These are phyloP conservation scores for Elmis aenea DNA, from an alignment of 2,888 invertebrate species.

Conservation along the genomic window DNA sequence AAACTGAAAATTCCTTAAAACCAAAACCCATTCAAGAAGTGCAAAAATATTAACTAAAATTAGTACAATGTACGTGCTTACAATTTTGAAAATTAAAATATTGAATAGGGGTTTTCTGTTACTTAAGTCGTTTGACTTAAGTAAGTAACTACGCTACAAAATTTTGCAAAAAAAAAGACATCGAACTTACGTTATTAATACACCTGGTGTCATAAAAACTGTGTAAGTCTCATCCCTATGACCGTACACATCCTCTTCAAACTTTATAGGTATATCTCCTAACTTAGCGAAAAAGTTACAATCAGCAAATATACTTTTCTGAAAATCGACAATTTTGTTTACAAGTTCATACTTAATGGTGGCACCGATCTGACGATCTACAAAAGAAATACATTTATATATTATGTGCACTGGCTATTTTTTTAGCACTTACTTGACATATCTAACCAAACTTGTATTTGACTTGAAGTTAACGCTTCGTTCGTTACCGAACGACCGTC, in stretches of 20 bases:
- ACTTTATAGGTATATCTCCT: constrained; percentile 60
- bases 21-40: too few species aligned
- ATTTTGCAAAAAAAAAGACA: too few species aligned
- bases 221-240: constrained; percentile 63
- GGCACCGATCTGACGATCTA: constrained; percentile 80
- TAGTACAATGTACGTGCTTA: too few species aligned
- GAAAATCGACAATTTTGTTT: constrained; percentile 64
- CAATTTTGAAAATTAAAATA: too few species aligned
- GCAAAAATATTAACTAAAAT: too few species aligned
- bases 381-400: too few species aligned
- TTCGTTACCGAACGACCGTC: constrained; percentile 55
- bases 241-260: constrained; percentile 68
- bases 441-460: constrained; percentile 66
- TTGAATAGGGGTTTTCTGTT: too few species aligned
- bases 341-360: constrained; percentile 66
- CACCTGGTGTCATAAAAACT: constrained; percentile 79
- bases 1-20: too few species aligned
- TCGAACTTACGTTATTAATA: constrained; percentile 69
- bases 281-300: constrained; percentile 58
- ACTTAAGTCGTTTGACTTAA: too few species aligned
- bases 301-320: constrained; percentile 56
- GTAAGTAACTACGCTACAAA: too few species aligned
- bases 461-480: constrained; percentile 54
- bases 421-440: constrained; percentile 59
- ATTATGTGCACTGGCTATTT: too few species aligned